A percentile compares a stretch with the other conserved stretches of the same genome.
Conservation (phyloP, 2,888 invertebrate species). For the Melanostoma scalare region DNA sequence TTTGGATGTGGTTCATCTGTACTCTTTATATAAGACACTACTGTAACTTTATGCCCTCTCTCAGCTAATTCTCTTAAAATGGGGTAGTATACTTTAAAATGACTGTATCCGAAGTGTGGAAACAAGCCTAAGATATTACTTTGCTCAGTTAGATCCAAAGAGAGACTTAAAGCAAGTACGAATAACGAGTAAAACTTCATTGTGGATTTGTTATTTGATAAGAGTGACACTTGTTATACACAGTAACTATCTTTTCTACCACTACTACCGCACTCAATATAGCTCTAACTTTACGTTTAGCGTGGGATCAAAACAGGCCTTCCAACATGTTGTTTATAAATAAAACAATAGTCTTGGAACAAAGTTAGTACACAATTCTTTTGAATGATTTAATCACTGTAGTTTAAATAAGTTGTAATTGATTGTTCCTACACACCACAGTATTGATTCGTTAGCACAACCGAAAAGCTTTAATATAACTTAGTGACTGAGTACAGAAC, state of each 20-base stretch:
- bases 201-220: not conserved
- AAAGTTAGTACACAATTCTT: not conserved
- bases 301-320: not conserved
- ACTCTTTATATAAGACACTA: slow-evolving; percentile 86
- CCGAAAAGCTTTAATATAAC: slow-evolving; percentile 34
- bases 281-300: too few relatives aligned
- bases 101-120: slow-evolving; percentile 87
- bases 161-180: slow-evolving; percentile 37
- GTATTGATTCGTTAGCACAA: not conserved
- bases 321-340: too few relatives aligned
- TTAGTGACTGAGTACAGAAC: slow-evolving; percentile 9
- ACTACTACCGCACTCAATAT: too few relatives aligned
- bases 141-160: slow-evolving; percentile 42
- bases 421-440: not conserved
- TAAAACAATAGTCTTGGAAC: not conserved
- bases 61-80: slow-evolving; percentile 84
- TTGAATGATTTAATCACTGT: not conserved
- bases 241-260: too few relatives aligned
- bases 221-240: too few relatives aligned
- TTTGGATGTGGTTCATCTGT: slow-evolving; percentile 81
- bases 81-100: slow-evolving; percentile 86
- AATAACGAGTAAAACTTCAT: slow-evolving; percentile 31
- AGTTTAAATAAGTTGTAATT: not conserved
- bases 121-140: slow-evolving; percentile 85
- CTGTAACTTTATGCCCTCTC: slow-evolving; percentile 87